phyloP scores from a whole-genome alignment of 2,888 invertebrate genomes.

The Tachina lurida region DNA sequence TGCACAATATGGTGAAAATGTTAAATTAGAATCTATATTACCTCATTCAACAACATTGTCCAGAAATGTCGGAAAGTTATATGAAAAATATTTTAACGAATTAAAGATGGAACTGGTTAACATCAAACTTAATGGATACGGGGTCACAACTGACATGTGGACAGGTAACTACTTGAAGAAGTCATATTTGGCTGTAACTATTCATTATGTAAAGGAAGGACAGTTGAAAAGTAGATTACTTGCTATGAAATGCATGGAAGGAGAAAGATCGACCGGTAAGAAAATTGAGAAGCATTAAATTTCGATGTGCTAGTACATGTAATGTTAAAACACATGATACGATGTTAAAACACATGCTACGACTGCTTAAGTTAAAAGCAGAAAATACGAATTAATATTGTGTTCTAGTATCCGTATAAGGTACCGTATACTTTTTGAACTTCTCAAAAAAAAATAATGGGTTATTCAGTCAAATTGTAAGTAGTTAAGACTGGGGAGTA shows the following conservation, averaged over 20 bases:
- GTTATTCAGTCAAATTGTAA: too few relatives aligned
- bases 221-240: conserved; percentile 64
- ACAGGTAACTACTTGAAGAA: conserved; percentile 61
- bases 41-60: conserved; percentile 35
- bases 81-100: conserved; percentile 39
- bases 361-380: too few relatives aligned
- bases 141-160: conserved; percentile 62
- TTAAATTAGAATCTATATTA: background rate
- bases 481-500: too few relatives aligned
- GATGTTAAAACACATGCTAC: too few relatives aligned
- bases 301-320: background rate
- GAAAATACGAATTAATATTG: too few relatives aligned
- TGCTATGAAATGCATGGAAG: conserved; percentile 41
- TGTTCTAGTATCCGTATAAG: too few relatives aligned
- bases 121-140: conserved; percentile 57
- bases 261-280: conserved; percentile 27
- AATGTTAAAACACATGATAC: too few relatives aligned
- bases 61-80: conserved; percentile 6
- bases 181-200: conserved; percentile 63
- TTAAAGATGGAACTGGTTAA: conserved; percentile 24
- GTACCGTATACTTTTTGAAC: too few relatives aligned
- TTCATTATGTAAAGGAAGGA: conserved; percentile 66
- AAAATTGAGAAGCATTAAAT: too few relatives aligned
- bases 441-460: too few relatives aligned
- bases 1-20: conserved; percentile 25